These are phyloP conservation scores for Indicator indicator DNA, from an alignment of 2,113 vertebrate genomes.

Conservation along the genomic window DNA sequence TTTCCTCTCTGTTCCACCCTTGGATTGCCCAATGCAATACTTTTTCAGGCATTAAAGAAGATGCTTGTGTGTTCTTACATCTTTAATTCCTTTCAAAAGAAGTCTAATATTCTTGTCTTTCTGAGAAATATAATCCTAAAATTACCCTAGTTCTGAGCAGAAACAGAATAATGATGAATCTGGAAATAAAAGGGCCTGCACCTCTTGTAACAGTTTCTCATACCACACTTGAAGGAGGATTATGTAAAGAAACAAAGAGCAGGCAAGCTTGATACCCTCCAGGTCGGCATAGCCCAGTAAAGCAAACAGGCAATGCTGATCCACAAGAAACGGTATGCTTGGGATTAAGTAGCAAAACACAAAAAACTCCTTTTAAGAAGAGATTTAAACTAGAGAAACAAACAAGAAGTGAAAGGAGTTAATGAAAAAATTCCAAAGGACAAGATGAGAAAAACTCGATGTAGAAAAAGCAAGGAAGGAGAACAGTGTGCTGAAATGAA, in stretches of 20 bases:
- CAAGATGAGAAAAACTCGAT: background rate
- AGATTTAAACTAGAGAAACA: background rate
- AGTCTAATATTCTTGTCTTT: background rate
- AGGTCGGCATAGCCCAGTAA: background rate
- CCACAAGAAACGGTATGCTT: background rate
- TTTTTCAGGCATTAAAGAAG: background rate
- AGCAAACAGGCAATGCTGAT: background rate
- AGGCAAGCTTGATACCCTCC: background rate
- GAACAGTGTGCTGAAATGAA: background rate
- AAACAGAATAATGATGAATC: background rate
- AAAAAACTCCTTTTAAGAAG: background rate
- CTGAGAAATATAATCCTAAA: background rate
- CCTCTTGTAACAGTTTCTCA: background rate
- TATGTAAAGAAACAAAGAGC: background rate
- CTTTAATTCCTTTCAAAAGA: background rate
- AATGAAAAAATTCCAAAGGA: background rate
- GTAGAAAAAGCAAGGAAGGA: background rate
- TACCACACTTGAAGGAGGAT: background rate
- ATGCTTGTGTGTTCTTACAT: background rate
- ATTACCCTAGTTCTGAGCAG: background rate
- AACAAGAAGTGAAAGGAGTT: slow-evolving; percentile 6
- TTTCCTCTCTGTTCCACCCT: background rate
- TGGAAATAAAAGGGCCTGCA: background rate
- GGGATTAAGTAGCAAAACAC: background rate
- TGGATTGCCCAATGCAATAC: background rate